phyloP scores from a whole-genome alignment of 2,797 vertebrate genomes.

The Rhabdomys pumilio region DNA sequence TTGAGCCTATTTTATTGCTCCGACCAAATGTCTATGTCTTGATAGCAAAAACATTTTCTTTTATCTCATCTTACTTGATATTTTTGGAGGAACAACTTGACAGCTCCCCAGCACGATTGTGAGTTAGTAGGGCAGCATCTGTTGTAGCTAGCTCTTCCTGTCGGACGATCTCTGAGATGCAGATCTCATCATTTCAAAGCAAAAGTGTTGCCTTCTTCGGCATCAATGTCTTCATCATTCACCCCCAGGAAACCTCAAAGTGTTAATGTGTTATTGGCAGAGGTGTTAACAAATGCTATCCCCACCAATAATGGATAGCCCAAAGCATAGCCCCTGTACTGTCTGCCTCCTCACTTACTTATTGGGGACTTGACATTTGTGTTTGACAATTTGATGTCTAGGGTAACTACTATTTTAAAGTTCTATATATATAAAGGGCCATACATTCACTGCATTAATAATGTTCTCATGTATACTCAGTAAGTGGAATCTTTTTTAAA shows the following conservation, averaged over 20 bases:
- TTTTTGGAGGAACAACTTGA: conserved; percentile 84
- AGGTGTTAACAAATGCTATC: background rate
- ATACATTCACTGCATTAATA: background rate
- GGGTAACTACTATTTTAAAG: conserved; percentile 55
- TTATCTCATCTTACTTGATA: conserved; percentile 79
- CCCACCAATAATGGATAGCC: background rate
- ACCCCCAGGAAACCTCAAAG: conserved; percentile 33
- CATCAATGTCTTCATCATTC: background rate
- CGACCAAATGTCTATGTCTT: conserved; percentile 85
- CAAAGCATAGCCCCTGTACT: background rate
- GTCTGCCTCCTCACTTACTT: conserved; percentile 6
- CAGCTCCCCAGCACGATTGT: conserved; percentile 77
- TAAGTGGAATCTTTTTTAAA: conserved; percentile 45
- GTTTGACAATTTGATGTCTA: conserved; percentile 11
- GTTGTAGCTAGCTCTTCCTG: conserved; percentile 70
- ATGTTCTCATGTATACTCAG: background rate
- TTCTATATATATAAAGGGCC: background rate
- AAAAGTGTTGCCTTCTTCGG: conserved; percentile 14
- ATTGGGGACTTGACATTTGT: conserved; percentile 40
- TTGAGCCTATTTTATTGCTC: conserved; percentile 84
- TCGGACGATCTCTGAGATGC: conserved; percentile 59
- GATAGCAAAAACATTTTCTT: conserved; percentile 86
- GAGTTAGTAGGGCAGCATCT: conserved; percentile 82
- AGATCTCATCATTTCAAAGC: conserved; percentile 68
- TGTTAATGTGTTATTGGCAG: background rate